Conservation (phyloP, 2,113 vertebrate species). For the Orthonyx spaldingii region DNA sequence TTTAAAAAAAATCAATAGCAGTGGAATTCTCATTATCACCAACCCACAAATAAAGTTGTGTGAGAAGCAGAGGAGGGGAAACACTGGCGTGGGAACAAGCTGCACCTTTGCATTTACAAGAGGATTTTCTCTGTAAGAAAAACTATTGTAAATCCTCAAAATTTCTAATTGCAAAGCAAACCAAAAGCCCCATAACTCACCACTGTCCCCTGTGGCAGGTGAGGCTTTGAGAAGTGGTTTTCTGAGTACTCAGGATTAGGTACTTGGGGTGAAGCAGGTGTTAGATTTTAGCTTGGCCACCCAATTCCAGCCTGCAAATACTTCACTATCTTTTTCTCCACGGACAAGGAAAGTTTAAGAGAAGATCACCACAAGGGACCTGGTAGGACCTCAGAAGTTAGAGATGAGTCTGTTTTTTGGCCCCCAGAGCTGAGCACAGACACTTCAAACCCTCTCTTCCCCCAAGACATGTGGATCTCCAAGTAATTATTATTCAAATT, state of each 20-base stretch:
- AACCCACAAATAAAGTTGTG: not conserved
- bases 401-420: not conserved
- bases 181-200: accelerated
- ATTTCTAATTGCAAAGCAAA: not conserved
- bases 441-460: not conserved
- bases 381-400: not conserved
- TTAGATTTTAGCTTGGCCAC: not conserved
- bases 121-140: not conserved
- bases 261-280: not conserved
- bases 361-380: not conserved
- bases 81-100: not conserved
- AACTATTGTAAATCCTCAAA: not conserved
- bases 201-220: not conserved
- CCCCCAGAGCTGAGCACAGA: not conserved
- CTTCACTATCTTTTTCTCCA: not conserved
- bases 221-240: not conserved
- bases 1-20: slow-evolving; percentile 2
- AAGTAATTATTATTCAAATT: not conserved
- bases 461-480: not conserved
- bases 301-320: not conserved
- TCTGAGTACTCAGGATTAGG: not conserved
- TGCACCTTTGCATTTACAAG: not conserved
- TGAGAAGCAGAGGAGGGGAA: not conserved
- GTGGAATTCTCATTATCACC: slow-evolving; percentile 21
- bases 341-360: not conserved